Evolutionary conservation across 2,113 vertebrate genomes (phyloP).

Genomic region (Phocoena phocoena): DNA sequence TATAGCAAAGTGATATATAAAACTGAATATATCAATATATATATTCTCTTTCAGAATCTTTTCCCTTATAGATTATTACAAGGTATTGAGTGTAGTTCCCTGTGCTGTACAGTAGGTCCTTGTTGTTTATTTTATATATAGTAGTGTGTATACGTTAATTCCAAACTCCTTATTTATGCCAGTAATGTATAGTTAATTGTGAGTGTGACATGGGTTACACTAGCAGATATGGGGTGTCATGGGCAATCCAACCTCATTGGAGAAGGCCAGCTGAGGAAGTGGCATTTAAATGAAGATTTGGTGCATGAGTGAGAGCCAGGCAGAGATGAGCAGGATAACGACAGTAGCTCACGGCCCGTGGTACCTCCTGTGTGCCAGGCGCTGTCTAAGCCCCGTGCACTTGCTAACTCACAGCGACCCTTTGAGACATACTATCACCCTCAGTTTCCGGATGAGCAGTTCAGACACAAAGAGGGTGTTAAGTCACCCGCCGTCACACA

Average conservation of each 20-base stretch:
- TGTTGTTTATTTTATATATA: neutral
- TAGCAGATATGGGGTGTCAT: no score
- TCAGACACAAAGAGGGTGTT: neutral
- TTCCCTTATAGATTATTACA: neutral
- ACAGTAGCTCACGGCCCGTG: neutral
- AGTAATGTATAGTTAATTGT: neutral
- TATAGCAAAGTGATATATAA: neutral
- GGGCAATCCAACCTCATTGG: neutral
- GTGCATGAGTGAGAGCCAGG: neutral
- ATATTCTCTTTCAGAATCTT: no score
- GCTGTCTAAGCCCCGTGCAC: neutral
- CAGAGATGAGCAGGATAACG: neutral
- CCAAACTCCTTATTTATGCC: neutral
- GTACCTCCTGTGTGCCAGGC: neutral
- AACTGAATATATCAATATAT: no score
- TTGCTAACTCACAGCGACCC: neutral
- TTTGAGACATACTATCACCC: neutral
- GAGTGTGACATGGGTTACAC: neutral
- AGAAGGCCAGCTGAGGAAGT: neutral
- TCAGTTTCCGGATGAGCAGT: neutral
- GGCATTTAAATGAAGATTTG: neutral
- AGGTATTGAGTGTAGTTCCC: neutral
- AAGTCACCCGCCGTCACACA: neutral
- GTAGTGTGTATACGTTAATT: neutral
- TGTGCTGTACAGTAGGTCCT: neutral